Evolutionary conservation across 2,797 vertebrate genomes (phyloP).

Genomic region (Coranthus polyacanthus): DNA sequence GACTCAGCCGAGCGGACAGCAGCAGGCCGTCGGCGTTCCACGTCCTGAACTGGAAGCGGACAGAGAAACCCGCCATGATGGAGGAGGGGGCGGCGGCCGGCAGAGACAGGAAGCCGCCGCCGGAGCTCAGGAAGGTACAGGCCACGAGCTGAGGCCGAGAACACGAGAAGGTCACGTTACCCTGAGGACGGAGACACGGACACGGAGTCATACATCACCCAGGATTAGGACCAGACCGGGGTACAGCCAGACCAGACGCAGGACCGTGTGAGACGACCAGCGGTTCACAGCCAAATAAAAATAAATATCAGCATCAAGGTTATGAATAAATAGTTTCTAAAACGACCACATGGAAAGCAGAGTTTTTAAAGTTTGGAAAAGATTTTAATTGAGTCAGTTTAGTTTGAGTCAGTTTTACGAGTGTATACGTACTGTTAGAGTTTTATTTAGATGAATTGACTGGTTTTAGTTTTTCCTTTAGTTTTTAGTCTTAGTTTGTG

Average conservation of each 20-base stretch:
- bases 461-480: no score
- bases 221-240: not conserved
- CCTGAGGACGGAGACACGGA: slow-evolving; percentile 81
- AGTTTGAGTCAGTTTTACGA: no score
- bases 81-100: slow-evolving; percentile 81
- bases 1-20: slow-evolving; percentile 87
- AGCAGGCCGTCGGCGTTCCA: slow-evolving; percentile 95
- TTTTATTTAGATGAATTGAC: no score
- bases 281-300: not conserved
- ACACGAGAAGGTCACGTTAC: slow-evolving; percentile 97
- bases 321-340: no score
- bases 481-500: no score
- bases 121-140: slow-evolving; percentile 91
- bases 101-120: slow-evolving; percentile 91
- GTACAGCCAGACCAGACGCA: no score
- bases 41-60: slow-evolving; percentile 96
- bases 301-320: no score
- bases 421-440: no score
- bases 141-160: slow-evolving; percentile 92
- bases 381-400: no score
- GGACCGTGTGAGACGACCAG: no score
- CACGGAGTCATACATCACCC: slow-evolving; percentile 39
- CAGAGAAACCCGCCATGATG: slow-evolving; percentile 85
- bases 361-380: no score
- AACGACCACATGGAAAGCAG: no score